Evolutionary conservation across 2,888 invertebrate species (phyloP).

Genomic region (Drosophila atripex): DNA sequence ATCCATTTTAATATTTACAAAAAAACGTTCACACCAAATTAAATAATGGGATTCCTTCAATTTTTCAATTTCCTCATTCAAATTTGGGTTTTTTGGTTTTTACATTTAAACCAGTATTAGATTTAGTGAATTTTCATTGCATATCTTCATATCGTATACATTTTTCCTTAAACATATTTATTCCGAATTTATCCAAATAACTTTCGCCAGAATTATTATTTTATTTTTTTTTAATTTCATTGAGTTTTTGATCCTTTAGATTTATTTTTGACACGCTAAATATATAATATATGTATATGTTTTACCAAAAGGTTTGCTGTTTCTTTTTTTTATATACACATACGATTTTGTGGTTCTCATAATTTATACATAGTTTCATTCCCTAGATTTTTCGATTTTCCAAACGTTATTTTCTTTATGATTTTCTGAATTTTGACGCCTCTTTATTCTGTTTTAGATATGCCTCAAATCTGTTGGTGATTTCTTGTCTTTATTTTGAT

Average conservation of each 20-base stretch:
- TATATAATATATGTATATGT: slow-evolving; percentile 44
- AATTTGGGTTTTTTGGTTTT: slow-evolving; percentile 41
- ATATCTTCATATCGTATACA: slow-evolving; percentile 71
- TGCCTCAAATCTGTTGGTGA: slow-evolving; percentile 25
- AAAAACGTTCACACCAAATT: slow-evolving; percentile 58
- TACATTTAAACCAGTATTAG: slow-evolving; percentile 48
- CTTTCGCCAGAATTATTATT: slow-evolving; percentile 39
- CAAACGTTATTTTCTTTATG: background rate
- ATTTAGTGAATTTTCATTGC: slow-evolving; percentile 46
- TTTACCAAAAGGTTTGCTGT: slow-evolving; percentile 53
- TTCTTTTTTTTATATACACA: slow-evolving; percentile 42
- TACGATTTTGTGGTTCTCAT: slow-evolving; percentile 46
- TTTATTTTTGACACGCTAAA: slow-evolving; percentile 47
- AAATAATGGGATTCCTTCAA: slow-evolving; percentile 28
- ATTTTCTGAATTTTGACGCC: slow-evolving; percentile 1
- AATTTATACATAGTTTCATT: slow-evolving; percentile 32
- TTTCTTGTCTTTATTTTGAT: slow-evolving; percentile 6
- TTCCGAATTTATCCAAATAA: slow-evolving; percentile 24
- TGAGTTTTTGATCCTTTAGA: slow-evolving; percentile 32
- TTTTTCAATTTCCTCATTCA: slow-evolving; percentile 42
- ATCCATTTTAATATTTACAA: slow-evolving; percentile 59
- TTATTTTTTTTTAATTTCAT: slow-evolving; percentile 28
- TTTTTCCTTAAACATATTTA: slow-evolving; percentile 50
- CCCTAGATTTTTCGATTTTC: slow-evolving; percentile 4
- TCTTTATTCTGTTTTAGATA: slow-evolving; percentile 13